Evolutionary conservation across 2,888 invertebrate genomes (phyloP).

Genomic region (Stenolophus ochropezus): DNA sequence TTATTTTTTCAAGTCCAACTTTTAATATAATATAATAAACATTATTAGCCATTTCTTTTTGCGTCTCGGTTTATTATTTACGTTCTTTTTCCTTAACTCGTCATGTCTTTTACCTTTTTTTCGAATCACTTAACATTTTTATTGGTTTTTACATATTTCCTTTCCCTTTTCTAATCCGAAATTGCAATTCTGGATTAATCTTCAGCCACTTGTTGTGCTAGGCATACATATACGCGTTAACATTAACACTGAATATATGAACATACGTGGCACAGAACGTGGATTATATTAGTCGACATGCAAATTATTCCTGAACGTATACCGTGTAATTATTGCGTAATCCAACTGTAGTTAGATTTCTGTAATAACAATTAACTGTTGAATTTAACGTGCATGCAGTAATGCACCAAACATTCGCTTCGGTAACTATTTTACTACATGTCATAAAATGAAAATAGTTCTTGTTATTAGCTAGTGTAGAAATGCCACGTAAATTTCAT

Average conservation of each 20-base stretch:
- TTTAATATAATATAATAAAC: too few species aligned
- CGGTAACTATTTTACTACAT: background rate
- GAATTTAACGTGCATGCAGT: background rate
- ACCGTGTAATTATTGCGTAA: constrained; percentile 20
- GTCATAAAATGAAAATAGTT: background rate
- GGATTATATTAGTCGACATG: constrained; percentile 8
- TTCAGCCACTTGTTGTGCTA: too few species aligned
- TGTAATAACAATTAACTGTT: background rate
- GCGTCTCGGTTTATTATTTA: too few species aligned
- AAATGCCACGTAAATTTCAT: background rate
- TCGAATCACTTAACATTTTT: too few species aligned
- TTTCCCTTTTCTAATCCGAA: too few species aligned
- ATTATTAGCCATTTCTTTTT: too few species aligned
- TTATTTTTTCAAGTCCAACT: too few species aligned
- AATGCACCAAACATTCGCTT: background rate
- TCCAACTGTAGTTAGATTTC: background rate
- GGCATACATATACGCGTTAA: background rate
- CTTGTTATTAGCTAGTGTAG: background rate
- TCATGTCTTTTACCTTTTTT: too few species aligned
- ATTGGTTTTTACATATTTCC: too few species aligned
- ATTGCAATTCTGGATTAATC: too few species aligned
- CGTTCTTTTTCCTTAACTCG: too few species aligned
- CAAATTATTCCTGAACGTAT: background rate
- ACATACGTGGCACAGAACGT: background rate
- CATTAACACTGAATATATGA: background rate